Evolutionary conservation across 2,113 vertebrate species (phyloP), one percentile per base, ranked within the genome.

Genomic region (Ciconia maguari): DNA sequence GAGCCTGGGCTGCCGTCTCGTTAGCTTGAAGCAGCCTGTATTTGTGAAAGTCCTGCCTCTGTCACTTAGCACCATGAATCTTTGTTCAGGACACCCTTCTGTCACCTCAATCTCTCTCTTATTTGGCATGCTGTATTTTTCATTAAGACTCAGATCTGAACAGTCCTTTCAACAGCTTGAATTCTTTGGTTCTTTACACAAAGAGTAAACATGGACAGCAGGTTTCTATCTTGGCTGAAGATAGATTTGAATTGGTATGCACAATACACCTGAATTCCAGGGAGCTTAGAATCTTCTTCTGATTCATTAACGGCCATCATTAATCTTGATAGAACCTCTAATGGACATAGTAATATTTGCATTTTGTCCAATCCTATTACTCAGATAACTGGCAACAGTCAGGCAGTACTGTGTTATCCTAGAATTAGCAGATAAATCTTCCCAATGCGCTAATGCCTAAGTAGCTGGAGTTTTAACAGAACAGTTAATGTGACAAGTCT

Each of bases 371-470:
- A 89, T 97, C 96, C 91, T 95, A 83, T 97, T 97, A 94, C 84
- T 97, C 81, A 95, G 91, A 82, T 84, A 93, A 79, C 74, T 96
- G 89, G 87, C 70, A 91, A 62, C 64, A 80, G 58, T 94, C 89
- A 77, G 89, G 77, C 89, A 87, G 75, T 66, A 11, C 62, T 66
- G 83, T 42, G 81, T 97, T 97, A 96, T 83, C 96, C 89, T 66
- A 89, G 89, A 93, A 97, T 97, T 97, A 97, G 88, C 78, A 97
- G 95, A 97, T 95, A 96, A 97, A 95, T 94, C 93, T 96, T 96
- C 91, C 60, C 93, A 78, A 52, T 95, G 84, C 4, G 0, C 84
- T 97, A 95, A 94, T 88, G 89, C 91, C 91, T 95, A 95, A 97
- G 93, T 91, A 97, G 94, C 84, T 90, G 62, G 75, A 83, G 81